A percentile compares a stretch with the other conserved stretches of the same genome.
Evolutionary conservation across 2,113 vertebrate species (phyloP).

Genomic region (Dicentrarchus labrax): DNA sequence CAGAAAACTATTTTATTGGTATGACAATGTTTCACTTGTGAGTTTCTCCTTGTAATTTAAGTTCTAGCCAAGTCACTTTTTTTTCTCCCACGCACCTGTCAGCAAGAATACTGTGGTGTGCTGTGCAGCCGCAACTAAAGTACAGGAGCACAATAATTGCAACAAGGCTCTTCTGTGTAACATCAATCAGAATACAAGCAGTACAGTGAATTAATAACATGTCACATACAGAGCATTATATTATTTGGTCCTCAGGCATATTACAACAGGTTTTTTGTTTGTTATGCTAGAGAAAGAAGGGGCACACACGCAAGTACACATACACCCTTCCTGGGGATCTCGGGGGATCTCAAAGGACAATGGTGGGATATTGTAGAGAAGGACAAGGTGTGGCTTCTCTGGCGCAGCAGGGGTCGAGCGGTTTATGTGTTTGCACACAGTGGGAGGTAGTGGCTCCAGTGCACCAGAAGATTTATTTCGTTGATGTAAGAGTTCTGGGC

Average conservation of each 20-base stretch:
- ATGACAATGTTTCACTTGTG: slow-evolving; percentile 34
- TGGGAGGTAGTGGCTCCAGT: slow-evolving; percentile 21
- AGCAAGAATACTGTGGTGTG: slow-evolving; percentile 9
- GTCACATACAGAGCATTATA: slow-evolving; percentile 12
- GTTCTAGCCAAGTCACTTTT: slow-evolving; percentile 4
- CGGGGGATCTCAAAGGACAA: slow-evolving; percentile 67
- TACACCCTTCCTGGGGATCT: slow-evolving; percentile 53
- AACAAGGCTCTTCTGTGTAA: slow-evolving; percentile 59
- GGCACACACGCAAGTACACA: slow-evolving; percentile 20
- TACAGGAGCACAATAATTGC: slow-evolving; percentile 55
- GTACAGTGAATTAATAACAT: slow-evolving; percentile 43
- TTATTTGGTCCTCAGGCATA: slow-evolving; percentile 29
- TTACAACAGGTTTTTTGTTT: slow-evolving; percentile 35
- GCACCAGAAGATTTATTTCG: slow-evolving; percentile 25
- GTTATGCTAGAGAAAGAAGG: not conserved
- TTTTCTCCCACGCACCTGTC: slow-evolving; percentile 31
- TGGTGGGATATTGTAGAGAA: slow-evolving; percentile 50
- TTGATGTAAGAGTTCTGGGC: not conserved
- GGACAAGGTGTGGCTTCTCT: slow-evolving; percentile 47
- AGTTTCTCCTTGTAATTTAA: slow-evolving; percentile 45
- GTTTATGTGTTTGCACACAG: slow-evolving; percentile 35
- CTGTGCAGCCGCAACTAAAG: slow-evolving; percentile 1
- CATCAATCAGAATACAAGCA: slow-evolving; percentile 57
- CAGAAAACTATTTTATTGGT: slow-evolving; percentile 24
- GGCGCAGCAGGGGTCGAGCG: slow-evolving; percentile 12